Percentiles rank a stretch among this genome's conserved stretches.
phyloP scores from a whole-genome alignment of 2,113 vertebrate species.

The Desmodus rotundus region DNA sequence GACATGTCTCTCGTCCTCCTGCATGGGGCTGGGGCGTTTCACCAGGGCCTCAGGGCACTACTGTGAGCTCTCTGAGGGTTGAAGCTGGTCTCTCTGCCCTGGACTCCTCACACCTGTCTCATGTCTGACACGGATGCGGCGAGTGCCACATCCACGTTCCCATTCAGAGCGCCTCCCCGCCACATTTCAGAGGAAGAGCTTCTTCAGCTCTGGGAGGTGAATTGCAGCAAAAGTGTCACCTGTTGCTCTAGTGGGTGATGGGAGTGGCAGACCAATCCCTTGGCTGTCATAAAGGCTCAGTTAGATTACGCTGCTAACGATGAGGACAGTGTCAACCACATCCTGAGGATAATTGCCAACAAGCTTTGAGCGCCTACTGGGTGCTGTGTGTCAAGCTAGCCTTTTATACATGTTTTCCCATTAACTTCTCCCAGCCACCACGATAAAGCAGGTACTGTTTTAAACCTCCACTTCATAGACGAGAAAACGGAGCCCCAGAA shows the following conservation, averaged over 20 bases:
- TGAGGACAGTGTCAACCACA: neutral
- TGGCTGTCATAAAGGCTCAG: neutral
- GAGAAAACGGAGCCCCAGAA: neutral
- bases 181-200: neutral
- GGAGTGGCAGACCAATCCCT: too few species aligned
- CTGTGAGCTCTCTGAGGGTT: neutral
- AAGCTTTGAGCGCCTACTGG: neutral
- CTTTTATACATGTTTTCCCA: neutral
- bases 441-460: neutral
- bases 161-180: neutral
- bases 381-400: neutral
- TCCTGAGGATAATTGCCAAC: too few species aligned
- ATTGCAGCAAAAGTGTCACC: neutral
- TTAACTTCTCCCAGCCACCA: neutral
- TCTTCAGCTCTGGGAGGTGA: neutral
- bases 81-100: neutral
- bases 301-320: neutral
- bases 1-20: neutral
- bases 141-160: neutral
- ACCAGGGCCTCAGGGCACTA: neutral
- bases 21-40: neutral
- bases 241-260: too few species aligned
- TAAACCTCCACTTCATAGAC: neutral
- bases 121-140: fast-evolving
- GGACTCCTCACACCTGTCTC: neutral